Conservation (phyloP, 2,113 vertebrate genomes). For the Podarcis raffonei region DNA sequence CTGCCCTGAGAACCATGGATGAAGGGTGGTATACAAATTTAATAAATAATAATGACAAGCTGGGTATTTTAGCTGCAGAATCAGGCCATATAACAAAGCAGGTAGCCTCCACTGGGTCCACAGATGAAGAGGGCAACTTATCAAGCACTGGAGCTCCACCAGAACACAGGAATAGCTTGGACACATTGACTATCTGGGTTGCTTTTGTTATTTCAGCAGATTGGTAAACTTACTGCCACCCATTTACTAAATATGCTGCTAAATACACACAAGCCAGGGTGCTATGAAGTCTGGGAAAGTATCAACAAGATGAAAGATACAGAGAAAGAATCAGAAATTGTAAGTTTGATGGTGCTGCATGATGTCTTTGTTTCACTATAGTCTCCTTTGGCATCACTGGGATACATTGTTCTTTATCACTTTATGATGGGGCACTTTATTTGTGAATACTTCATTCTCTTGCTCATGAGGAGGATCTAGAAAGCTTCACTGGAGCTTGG, state of each 20-base stretch:
- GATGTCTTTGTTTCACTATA: neutral
- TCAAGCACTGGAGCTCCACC: slow-evolving; percentile 35
- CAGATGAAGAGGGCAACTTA: slow-evolving; percentile 25
- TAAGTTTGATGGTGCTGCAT: neutral
- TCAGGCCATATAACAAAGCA: neutral
- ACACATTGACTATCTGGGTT: slow-evolving; percentile 37
- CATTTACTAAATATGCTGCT: slow-evolving; percentile 38
- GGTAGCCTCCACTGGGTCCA: slow-evolving; percentile 19
- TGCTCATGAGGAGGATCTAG: neutral
- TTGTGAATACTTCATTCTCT: neutral
- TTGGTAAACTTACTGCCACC: slow-evolving; percentile 29
- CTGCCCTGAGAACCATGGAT: too few species aligned
- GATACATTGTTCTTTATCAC: neutral
- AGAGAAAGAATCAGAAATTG: neutral
- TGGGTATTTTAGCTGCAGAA: neutral
- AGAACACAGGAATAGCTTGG: neutral
- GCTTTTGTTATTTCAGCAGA: slow-evolving; percentile 45
- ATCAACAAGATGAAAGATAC: slow-evolving; percentile 35
- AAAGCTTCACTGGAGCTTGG: neutral
- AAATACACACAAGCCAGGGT: slow-evolving; percentile 33
- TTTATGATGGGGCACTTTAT: neutral
- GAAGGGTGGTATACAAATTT: too few species aligned
- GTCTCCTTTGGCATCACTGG: neutral
- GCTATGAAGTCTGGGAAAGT: slow-evolving; percentile 14
- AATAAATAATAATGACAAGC: neutral